phyloP scores from a whole-genome alignment of 2,797 vertebrate genomes.

The Euthynnus affinis region DNA sequence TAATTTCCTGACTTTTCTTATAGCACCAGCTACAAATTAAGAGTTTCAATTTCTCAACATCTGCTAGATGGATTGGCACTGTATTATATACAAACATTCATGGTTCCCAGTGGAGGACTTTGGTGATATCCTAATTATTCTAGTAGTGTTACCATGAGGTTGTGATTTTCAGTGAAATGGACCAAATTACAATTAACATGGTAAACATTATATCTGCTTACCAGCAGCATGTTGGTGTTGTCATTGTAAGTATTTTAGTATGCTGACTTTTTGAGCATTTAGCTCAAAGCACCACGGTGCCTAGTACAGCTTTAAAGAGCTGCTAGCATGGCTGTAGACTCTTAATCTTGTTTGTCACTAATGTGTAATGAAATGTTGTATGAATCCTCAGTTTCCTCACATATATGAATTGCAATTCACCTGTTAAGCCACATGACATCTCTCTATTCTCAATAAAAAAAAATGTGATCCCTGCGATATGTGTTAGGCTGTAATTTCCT shows the following conservation, averaged over 20 bases:
- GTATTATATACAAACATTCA: background rate
- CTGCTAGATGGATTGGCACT: no score
- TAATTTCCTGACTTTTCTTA: no score
- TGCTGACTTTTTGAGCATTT: no score
- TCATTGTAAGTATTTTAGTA: no score
- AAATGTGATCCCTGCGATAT: constrained; percentile 3
- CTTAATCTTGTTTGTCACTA: background rate
- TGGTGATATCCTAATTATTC: no score
- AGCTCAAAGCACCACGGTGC: no score
- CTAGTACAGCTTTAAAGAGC: background rate
- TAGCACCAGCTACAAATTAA: no score
- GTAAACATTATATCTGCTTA: background rate
- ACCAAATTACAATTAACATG: background rate
- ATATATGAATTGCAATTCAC: constrained; percentile 19
- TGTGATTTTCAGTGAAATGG: background rate
- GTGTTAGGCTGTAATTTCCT: constrained; percentile 23
- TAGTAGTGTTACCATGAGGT: no score
- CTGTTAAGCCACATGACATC: background rate
- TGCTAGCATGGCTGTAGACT: background rate
- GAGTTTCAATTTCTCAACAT: no score
- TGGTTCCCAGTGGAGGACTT: no score
- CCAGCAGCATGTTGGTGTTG: background rate
- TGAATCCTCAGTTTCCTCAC: background rate
- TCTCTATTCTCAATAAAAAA: constrained; percentile 16
- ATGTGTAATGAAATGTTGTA: constrained; percentile 5